Evolutionary conservation across 2,797 vertebrate genomes (phyloP).

Genomic region (Poecile montanus): DNA sequence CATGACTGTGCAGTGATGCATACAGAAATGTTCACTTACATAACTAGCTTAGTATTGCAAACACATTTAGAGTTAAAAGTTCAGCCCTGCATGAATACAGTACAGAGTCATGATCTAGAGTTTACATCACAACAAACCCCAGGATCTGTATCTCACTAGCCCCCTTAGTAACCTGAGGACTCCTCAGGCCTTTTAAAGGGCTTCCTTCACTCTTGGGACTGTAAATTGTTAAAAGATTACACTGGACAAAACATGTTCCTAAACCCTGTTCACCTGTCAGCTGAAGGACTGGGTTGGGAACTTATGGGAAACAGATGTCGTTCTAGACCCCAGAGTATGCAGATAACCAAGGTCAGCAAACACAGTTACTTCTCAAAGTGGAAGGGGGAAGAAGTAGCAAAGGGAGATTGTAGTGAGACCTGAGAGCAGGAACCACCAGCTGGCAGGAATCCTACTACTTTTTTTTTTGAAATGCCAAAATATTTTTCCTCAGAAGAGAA

Average conservation of each 20-base stretch:
- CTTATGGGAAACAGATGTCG: not conserved
- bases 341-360: not conserved
- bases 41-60: slow-evolving; percentile 37
- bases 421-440: not conserved
- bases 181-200: not conserved
- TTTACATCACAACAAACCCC: not conserved
- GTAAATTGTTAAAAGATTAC: not conserved
- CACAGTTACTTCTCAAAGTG: not conserved
- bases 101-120: not conserved
- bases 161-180: not conserved
- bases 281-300: not conserved
- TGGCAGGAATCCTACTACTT: not conserved
- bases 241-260: not conserved
- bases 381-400: not conserved
- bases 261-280: not conserved
- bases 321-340: not conserved
- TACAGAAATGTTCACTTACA: slow-evolving; percentile 16
- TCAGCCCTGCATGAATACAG: slow-evolving; percentile 26
- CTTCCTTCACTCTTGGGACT: not conserved
- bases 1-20: slow-evolving; percentile 10
- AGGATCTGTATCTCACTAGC: not conserved
- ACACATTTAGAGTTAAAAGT: not conserved
- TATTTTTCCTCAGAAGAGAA: not conserved
- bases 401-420: not conserved
- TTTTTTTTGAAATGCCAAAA: not conserved